phyloP scores from a whole-genome alignment of 2,888 invertebrate genomes.

The Ctenicera cuprea region DNA sequence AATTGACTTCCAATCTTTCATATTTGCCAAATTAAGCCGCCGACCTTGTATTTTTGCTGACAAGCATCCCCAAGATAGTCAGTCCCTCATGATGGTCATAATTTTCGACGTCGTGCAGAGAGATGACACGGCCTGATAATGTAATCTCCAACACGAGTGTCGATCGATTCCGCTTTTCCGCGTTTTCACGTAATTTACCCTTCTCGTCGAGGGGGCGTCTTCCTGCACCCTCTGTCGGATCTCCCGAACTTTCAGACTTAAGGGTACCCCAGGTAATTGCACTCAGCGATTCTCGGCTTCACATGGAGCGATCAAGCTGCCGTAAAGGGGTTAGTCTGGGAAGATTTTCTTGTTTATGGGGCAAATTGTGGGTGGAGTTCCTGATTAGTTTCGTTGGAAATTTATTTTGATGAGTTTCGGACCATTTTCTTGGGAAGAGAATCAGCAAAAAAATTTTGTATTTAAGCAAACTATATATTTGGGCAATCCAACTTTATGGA shows the following conservation, averaged over 20 bases:
- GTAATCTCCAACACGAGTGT: constrained; percentile 26
- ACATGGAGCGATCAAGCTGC: constrained; percentile 13
- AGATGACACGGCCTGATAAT: constrained; percentile 31
- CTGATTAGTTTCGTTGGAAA: background rate
- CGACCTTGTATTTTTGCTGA: constrained; percentile 11
- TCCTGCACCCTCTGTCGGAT: constrained; percentile 4
- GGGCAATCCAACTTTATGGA: no score
- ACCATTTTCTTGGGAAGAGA: no score
- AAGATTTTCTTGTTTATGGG: constrained; percentile 6
- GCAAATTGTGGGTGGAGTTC: background rate
- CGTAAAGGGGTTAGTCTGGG: constrained; percentile 3
- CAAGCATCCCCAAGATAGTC: constrained; percentile 12
- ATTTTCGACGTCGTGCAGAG: constrained; percentile 14
- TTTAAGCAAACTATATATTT: no score
- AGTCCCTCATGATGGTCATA: constrained; percentile 15
- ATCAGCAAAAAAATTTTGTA: no score
- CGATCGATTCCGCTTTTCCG: constrained; percentile 28
- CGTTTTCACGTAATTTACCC: constrained; percentile 32
- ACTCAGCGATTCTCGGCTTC: constrained; percentile 12
- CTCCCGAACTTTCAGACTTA: constrained; percentile 22
- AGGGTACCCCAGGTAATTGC: constrained; percentile 26
- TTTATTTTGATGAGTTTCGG: no score
- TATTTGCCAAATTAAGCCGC: background rate
- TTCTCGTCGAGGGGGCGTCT: constrained; percentile 13
- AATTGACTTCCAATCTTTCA: background rate